Evolutionary conservation across 2,888 invertebrate species (phyloP).

Genomic region (Lepidochrysops patricia): DNA sequence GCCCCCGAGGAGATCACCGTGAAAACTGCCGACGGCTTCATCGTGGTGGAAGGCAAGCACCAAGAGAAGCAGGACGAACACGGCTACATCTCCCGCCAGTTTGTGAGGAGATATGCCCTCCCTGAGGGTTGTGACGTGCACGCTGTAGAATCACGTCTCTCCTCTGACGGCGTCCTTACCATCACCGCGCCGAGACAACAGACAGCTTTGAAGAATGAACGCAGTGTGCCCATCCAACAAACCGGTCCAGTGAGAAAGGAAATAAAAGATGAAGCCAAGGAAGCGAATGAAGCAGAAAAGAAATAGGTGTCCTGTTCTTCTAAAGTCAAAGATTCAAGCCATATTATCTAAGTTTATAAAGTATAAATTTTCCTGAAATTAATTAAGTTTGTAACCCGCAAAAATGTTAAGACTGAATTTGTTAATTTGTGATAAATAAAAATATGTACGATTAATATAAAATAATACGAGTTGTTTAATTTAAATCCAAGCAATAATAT

Average conservation of each 20-base stretch:
- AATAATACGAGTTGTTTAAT: not conserved
- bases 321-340: not conserved
- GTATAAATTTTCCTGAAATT: too few species aligned
- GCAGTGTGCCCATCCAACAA: conserved; percentile 39
- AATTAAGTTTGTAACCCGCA: not conserved
- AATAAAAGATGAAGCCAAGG: conserved; percentile 30
- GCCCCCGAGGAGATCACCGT: conserved; percentile 82
- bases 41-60: conserved; percentile 84
- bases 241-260: conserved; percentile 49
- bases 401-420: conserved; percentile 1
- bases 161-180: conserved; percentile 82
- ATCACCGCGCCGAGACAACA: conserved; percentile 74
- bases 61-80: conserved; percentile 82
- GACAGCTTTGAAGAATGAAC: conserved; percentile 35
- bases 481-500: too few species aligned
- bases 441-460: too few species aligned
- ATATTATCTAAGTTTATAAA: not conserved
- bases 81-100: conserved; percentile 80
- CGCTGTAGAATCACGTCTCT: conserved; percentile 79
- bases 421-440: not conserved
- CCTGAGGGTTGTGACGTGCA: conserved; percentile 80
- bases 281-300: conserved; percentile 2
- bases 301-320: not conserved
- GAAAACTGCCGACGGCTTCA: conserved; percentile 78
- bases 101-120: conserved; percentile 80